Conservation (phyloP, 2,888 invertebrate genomes). For the Lumbricus terrestris region DNA sequence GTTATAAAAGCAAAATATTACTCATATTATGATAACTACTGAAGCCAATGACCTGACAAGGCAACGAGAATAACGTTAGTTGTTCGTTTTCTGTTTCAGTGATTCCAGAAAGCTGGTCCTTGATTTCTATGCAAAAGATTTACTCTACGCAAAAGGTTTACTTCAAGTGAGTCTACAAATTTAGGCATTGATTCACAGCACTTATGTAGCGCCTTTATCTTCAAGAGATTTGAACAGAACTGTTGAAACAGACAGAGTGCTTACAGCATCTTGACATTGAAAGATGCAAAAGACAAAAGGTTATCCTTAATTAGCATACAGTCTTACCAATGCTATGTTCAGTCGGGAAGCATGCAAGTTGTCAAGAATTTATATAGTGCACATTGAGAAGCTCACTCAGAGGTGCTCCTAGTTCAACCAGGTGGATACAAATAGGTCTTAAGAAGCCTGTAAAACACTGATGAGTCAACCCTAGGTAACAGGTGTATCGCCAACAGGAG, state of each 20-base stretch:
- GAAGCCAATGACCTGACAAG: background rate
- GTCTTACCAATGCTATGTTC: background rate
- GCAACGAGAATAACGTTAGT: background rate
- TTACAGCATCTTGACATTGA: background rate
- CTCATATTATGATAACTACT: background rate
- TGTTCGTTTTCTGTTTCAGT: background rate
- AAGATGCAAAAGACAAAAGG: background rate
- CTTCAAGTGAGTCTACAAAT: background rate
- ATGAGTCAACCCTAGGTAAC: no score
- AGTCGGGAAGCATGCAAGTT: background rate
- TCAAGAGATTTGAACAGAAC: background rate
- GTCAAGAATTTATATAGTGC: no score
- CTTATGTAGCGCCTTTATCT: background rate
- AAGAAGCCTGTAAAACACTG: no score
- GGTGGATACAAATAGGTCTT: no score
- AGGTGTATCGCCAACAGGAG: no score
- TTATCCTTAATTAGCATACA: background rate
- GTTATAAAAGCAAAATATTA: background rate
- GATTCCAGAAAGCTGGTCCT: background rate
- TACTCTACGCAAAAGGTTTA: conserved; percentile 3
- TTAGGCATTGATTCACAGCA: background rate
- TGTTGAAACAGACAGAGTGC: background rate
- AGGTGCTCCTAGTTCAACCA: no score
- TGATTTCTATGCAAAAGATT: background rate
- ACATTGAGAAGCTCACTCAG: no score